These are phyloP conservation scores for Hyposmocoma kahamanoa DNA, from an alignment of 1,140 invertebrate genomes.

Conservation along the genomic window DNA sequence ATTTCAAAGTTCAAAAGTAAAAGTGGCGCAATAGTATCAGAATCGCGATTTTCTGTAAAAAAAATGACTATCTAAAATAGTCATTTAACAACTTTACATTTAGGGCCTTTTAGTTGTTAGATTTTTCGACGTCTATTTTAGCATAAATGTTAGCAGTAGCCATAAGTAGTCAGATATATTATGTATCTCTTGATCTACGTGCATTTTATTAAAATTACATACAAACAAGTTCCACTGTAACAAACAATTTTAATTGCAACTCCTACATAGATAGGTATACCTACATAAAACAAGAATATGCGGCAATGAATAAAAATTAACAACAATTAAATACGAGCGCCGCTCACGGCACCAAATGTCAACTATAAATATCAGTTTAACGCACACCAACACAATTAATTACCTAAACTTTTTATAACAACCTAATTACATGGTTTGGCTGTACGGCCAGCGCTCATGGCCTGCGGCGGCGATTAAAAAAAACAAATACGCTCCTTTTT, in stretches of 20 bases:
- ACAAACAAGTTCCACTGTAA: no score
- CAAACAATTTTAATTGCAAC: constrained; percentile 4
- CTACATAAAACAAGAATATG: constrained; percentile 4
- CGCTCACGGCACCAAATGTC: constrained; percentile 46
- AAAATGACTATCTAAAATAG: no score
- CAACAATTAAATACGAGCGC: constrained; percentile 30
- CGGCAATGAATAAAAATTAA: constrained; percentile 29
- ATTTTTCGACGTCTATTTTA: no score
- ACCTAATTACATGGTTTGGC: constrained; percentile 50
- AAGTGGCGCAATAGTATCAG: no score
- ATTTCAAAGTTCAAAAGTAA: no score
- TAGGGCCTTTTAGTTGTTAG: no score
- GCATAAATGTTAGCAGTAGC: no score
- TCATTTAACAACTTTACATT: no score
- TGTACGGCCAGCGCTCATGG: constrained; percentile 21
- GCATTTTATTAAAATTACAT: no score
- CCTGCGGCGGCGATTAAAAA: constrained; percentile 27
- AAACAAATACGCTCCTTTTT: constrained; percentile 38
- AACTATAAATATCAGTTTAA: constrained; percentile 59
- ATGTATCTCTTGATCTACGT: no score
- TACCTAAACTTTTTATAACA: constrained; percentile 53
- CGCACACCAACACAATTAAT: constrained; percentile 43
- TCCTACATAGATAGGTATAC: not conserved
- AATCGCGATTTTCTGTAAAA: no score
- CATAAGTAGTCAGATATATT: no score